Evolutionary conservation across 2,888 invertebrate species (phyloP).

Genomic region (Trissolcus japonicus): DNA sequence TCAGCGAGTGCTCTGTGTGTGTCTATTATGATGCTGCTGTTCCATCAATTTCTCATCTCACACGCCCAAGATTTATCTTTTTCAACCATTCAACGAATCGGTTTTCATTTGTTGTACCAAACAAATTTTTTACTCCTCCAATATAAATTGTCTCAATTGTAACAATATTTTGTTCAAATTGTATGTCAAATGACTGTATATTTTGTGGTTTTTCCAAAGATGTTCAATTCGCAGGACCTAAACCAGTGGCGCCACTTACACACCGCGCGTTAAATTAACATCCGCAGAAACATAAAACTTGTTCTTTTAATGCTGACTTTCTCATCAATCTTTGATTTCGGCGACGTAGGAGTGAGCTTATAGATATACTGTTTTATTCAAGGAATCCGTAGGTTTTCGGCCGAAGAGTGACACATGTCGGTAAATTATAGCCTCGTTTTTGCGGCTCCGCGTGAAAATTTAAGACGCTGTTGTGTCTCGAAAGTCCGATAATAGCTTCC

Average conservation of each 20-base stretch:
- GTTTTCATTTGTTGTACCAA: too few relatives aligned
- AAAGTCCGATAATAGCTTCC: constrained; percentile 57
- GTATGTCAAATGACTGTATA: too few relatives aligned
- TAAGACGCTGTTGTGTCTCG: constrained; percentile 56
- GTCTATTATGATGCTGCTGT: constrained; percentile 48
- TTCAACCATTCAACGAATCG: too few relatives aligned
- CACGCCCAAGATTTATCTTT: neutral
- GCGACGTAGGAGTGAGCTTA: constrained; percentile 57
- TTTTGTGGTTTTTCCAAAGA: too few relatives aligned
- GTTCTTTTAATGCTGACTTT: constrained; percentile 42
- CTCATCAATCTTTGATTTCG: constrained; percentile 54
- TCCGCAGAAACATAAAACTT: constrained; percentile 34
- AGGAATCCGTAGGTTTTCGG: constrained; percentile 55
- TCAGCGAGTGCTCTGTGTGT: constrained; percentile 4
- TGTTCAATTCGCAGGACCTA: too few relatives aligned
- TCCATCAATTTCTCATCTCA: constrained; percentile 16
- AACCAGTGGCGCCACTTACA: constrained; percentile 26
- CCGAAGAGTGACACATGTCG: constrained; percentile 57
- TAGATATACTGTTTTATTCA: constrained; percentile 56
- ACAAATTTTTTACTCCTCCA: too few relatives aligned
- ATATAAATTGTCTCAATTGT: too few relatives aligned
- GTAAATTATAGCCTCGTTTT: constrained; percentile 57
- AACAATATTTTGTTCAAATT: too few relatives aligned
- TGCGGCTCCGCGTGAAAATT: constrained; percentile 52
- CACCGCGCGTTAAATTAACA: constrained; percentile 30